These are phyloP conservation scores for Drosophila eohydei DNA, from an alignment of 2,888 invertebrate genomes.

Conservation along the genomic window DNA sequence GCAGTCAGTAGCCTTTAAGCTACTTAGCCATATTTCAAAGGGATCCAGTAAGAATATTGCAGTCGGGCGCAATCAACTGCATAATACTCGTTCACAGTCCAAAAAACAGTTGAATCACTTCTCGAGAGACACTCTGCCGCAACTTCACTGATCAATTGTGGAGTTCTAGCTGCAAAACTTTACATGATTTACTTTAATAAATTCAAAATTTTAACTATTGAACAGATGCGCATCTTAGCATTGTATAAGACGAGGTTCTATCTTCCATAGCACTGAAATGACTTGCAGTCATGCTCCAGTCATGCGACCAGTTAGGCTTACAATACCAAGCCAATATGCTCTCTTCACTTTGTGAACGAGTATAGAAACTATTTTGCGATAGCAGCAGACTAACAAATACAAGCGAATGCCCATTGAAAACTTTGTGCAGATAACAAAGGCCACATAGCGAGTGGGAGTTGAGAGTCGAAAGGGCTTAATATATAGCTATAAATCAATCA, in stretches of 20 bases:
- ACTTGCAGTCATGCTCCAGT: too few relatives aligned
- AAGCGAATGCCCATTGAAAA: not conserved
- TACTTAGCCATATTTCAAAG: slow-evolving; percentile 57
- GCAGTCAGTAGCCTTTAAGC: slow-evolving; percentile 62
- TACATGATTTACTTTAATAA: too few relatives aligned
- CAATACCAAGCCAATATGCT: not conserved
- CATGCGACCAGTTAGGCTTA: too few relatives aligned
- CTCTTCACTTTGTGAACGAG: not conserved
- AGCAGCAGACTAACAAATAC: slow-evolving; percentile 4
- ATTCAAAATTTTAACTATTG: too few relatives aligned
- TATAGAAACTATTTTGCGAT: slow-evolving; percentile 23
- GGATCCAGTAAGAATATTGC: not conserved
- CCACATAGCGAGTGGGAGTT: not conserved
- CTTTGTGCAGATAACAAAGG: not conserved
- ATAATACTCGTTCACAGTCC: not conserved
- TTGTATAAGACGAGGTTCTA: too few relatives aligned
- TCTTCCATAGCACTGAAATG: too few relatives aligned
- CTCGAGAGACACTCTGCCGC: too few relatives aligned
- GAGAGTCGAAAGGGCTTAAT: not conserved
- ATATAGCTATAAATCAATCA: slow-evolving; percentile 4
- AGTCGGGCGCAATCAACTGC: not conserved
- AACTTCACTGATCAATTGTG: too few relatives aligned
- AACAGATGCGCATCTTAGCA: too few relatives aligned
- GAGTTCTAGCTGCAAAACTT: too few relatives aligned
- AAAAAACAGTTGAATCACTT: not conserved